Conservation (phyloP, 2,888 invertebrate genomes). For the Aleiodes alternator region DNA sequence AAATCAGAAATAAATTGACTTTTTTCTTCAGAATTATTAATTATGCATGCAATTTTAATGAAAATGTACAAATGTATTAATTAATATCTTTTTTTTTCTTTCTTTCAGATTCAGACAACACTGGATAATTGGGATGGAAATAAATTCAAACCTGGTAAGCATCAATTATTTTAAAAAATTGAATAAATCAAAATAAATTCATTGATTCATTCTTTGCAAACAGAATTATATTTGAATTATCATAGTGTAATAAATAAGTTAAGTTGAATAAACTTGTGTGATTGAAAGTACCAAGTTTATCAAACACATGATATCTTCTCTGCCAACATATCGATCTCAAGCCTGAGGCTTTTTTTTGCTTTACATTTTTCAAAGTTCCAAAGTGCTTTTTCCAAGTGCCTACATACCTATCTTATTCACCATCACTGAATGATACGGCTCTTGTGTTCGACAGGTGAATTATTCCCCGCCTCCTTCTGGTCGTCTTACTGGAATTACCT, state of each 20-base stretch:
- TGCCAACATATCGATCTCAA: too few relatives aligned
- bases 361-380: slow-evolving; percentile 21
- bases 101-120: slow-evolving; percentile 65
- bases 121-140: slow-evolving; percentile 70
- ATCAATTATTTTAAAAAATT: background rate
- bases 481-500: slow-evolving; percentile 82
- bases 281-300: too few relatives aligned
- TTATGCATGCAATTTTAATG: background rate
- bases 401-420: slow-evolving; percentile 11
- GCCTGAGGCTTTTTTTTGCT: too few relatives aligned
- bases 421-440: slow-evolving; percentile 7
- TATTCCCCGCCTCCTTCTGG: slow-evolving; percentile 82
- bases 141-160: slow-evolving; percentile 70
- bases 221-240: too few relatives aligned
- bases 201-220: background rate
- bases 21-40: background rate
- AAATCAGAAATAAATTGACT: background rate
- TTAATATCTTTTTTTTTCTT: slow-evolving; percentile 56
- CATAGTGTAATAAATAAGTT: too few relatives aligned
- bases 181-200: background rate
- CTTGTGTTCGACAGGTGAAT: slow-evolving; percentile 72
- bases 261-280: too few relatives aligned
- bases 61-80: background rate
- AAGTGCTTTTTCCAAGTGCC: slow-evolving; percentile 2
- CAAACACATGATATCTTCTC: too few relatives aligned